A percentile compares a stretch with the other conserved stretches of the same genome.
Evolutionary conservation across 2,888 invertebrate genomes (phyloP).

Genomic region (Amphipoea oculea): DNA sequence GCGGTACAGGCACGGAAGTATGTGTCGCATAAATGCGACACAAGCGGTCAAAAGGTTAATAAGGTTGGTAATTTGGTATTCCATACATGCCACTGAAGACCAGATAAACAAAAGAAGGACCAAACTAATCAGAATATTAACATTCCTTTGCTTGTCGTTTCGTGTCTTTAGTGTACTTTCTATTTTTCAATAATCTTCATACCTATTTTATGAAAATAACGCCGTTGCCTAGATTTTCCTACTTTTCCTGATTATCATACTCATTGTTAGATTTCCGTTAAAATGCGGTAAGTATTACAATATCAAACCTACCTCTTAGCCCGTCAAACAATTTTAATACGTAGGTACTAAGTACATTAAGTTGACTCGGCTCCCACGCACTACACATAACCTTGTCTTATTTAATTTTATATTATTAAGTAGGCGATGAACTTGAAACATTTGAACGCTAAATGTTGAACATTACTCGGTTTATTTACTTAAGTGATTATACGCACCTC

Average conservation of each 20-base stretch:
- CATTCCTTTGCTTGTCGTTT: too few species aligned
- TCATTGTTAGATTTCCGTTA: too few species aligned
- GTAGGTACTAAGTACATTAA: conserved; percentile 38
- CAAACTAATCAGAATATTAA: background rate
- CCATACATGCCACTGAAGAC: background rate
- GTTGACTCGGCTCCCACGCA: conserved; percentile 51
- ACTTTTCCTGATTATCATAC: background rate
- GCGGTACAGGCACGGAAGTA: too few species aligned
- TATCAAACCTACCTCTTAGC: background rate
- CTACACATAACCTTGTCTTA: conserved; percentile 53
- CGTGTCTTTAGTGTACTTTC: too few species aligned
- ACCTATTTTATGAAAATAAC: background rate
- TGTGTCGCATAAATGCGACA: too few species aligned
- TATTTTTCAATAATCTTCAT: background rate
- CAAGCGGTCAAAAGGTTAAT: background rate
- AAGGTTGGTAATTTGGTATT: background rate
- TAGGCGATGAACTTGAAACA: conserved; percentile 65
- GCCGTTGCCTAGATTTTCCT: background rate
- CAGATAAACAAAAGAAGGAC: background rate
- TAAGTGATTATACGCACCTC: conserved; percentile 43
- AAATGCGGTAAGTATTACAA: background rate
- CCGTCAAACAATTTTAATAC: conserved; percentile 6
- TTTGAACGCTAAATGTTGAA: conserved; percentile 43
- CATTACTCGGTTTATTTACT: conserved; percentile 51
- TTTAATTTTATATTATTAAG: conserved; percentile 62